These are phyloP conservation scores for Mus spretus DNA, from an alignment of 2,797 vertebrate genomes.

Conservation along the genomic window DNA sequence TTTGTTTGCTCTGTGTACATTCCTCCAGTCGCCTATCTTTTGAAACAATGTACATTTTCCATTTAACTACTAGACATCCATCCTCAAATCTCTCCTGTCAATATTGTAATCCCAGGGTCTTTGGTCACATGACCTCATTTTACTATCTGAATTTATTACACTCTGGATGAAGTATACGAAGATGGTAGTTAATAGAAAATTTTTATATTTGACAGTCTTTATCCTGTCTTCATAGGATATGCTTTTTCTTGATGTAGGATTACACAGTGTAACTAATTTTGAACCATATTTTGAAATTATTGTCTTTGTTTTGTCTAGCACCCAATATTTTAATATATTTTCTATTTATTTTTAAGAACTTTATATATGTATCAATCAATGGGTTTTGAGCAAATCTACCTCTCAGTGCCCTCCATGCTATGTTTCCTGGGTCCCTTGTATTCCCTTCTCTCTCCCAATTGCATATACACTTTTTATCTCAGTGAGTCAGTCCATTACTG, in stretches of 20 bases:
- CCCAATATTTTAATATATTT: not conserved
- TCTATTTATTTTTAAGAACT: not conserved
- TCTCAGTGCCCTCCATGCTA: not conserved
- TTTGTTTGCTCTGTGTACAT: not conserved
- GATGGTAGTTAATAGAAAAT: not conserved
- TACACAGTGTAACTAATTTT: not conserved
- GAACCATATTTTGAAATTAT: not conserved
- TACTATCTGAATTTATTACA: not conserved
- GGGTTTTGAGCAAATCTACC: not conserved
- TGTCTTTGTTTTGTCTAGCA: not conserved
- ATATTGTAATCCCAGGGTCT: not conserved
- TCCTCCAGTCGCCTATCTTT: not conserved
- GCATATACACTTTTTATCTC: not conserved
- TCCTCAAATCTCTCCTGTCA: not conserved
- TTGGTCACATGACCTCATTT: not conserved
- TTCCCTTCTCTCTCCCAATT: not conserved
- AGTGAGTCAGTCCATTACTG: not conserved
- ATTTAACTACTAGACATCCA: not conserved
- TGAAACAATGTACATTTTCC: not conserved
- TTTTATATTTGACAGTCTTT: not conserved
- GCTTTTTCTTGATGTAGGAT: not conserved
- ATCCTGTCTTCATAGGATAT: not conserved
- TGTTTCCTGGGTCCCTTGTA: no score
- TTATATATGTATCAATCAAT: not conserved
- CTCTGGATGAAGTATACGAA: not conserved